phyloP scores from a whole-genome alignment of 2,888 invertebrate species.

The Xanthia togata region DNA sequence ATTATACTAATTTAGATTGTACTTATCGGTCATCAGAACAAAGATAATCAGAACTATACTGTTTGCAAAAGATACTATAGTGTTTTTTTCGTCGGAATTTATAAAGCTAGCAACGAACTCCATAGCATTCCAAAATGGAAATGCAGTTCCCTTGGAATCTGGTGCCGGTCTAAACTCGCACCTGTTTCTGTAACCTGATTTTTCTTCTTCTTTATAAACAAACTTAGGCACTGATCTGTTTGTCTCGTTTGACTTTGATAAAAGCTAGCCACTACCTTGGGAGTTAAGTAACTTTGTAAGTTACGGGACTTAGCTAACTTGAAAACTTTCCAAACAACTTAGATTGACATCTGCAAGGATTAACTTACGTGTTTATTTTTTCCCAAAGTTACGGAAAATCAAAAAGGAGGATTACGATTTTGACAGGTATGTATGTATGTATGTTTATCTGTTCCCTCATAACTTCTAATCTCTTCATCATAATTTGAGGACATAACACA shows the following conservation, averaged over 20 bases:
- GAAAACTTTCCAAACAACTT: conserved; percentile 45
- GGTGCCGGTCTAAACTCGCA: too few relatives aligned
- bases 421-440: too few relatives aligned
- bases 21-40: neutral
- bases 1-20: conserved; percentile 24
- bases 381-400: too few relatives aligned
- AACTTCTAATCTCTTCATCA: too few relatives aligned
- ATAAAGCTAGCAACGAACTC: neutral
- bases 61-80: too few relatives aligned
- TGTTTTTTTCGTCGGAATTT: neutral
- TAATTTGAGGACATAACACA: too few relatives aligned
- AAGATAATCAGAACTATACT: conserved; percentile 8
- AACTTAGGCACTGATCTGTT: conserved; percentile 1
- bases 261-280: conserved; percentile 23
- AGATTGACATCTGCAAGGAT: conserved; percentile 44
- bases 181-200: neutral
- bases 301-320: conserved; percentile 16
- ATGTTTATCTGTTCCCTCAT: too few relatives aligned
- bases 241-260: conserved; percentile 27
- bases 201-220: neutral
- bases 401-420: too few relatives aligned
- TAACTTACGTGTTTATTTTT: conserved; percentile 15
- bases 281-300: conserved; percentile 34
- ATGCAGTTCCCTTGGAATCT: neutral
- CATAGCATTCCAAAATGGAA: neutral